Percentiles rank a stretch among this genome's conserved stretches.
These are phyloP conservation scores for Metopolophium dirhodum DNA, from an alignment of 1,140 invertebrate species.

Conservation along the genomic window DNA sequence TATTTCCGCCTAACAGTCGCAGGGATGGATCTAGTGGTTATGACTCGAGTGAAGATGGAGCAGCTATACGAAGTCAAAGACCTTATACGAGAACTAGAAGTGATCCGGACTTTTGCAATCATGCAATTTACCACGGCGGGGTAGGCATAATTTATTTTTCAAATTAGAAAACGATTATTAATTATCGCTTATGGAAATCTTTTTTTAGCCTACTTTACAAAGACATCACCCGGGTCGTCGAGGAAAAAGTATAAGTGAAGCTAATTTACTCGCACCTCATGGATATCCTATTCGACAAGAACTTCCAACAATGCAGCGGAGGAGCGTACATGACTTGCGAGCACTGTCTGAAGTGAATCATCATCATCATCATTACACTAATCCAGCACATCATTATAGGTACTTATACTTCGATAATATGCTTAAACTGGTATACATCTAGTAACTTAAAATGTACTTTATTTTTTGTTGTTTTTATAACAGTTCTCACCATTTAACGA, in stretches of 20 bases:
- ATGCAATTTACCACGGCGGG: constrained; percentile 60
- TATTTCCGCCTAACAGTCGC: constrained; percentile 79
- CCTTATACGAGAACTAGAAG: constrained; percentile 70
- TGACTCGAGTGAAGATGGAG: constrained; percentile 77
- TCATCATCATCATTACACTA: constrained; percentile 58
- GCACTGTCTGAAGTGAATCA: constrained; percentile 59
- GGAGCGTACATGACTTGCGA: constrained; percentile 62
- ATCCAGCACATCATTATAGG: constrained; percentile 53
- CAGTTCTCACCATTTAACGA: constrained; percentile 51
- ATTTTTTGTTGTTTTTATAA: constrained; percentile 14
- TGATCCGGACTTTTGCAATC: constrained; percentile 77
- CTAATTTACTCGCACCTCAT: constrained; percentile 69
- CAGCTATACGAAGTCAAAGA: constrained; percentile 61
- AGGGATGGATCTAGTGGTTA: constrained; percentile 82
- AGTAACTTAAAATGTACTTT: neutral
- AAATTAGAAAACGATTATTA: neutral
- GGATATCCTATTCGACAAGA: constrained; percentile 46
- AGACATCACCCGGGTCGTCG: constrained; percentile 50
- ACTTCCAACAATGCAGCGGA: constrained; percentile 59
- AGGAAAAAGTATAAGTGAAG: constrained; percentile 69
- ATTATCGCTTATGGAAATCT: neutral
- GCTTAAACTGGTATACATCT: neutral
- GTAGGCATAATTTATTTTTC: neutral
- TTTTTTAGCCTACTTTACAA: constrained; percentile 37
- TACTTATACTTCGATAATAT: neutral